Conservation (phyloP, 2,113 vertebrate genomes). For the Pelusios castaneus region DNA sequence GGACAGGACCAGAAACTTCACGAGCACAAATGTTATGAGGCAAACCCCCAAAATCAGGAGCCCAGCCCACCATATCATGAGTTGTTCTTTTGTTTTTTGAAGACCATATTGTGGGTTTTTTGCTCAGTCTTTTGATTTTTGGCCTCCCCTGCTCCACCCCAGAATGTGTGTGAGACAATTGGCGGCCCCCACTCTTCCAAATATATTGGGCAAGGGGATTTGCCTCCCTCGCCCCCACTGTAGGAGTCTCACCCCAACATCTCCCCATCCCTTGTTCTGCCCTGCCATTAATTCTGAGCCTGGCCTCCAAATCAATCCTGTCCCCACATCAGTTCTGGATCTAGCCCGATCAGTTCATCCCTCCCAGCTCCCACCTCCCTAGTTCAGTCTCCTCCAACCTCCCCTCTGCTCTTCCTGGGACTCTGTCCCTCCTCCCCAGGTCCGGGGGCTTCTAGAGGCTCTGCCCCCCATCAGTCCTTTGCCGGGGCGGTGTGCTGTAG, state of each 20-base stretch:
- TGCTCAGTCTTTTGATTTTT: not conserved
- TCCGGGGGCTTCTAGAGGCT: no score
- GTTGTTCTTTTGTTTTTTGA: no score
- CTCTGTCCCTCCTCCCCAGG: not conserved
- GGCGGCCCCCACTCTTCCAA: no score
- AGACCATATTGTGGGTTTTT: not conserved
- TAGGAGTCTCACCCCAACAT: not conserved
- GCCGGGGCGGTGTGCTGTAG: not conserved
- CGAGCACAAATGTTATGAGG: not conserved
- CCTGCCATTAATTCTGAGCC: not conserved
- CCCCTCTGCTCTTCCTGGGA: not conserved
- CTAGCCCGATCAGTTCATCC: no score
- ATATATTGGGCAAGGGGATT: not conserved
- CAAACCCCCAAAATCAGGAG: not conserved
- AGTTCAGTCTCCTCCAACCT: not conserved
- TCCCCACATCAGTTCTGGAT: no score
- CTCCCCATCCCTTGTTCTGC: not conserved
- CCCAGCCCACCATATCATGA: not conserved
- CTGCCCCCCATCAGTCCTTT: not conserved
- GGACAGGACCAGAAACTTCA: not conserved
- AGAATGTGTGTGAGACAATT: not conserved
- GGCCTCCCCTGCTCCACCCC: no score
- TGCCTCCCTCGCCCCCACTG: accelerated
- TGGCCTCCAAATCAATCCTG: not conserved
- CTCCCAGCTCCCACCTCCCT: no score